Conservation (phyloP, 1,140 invertebrate genomes). For the Tetramorium simillimum region DNA sequence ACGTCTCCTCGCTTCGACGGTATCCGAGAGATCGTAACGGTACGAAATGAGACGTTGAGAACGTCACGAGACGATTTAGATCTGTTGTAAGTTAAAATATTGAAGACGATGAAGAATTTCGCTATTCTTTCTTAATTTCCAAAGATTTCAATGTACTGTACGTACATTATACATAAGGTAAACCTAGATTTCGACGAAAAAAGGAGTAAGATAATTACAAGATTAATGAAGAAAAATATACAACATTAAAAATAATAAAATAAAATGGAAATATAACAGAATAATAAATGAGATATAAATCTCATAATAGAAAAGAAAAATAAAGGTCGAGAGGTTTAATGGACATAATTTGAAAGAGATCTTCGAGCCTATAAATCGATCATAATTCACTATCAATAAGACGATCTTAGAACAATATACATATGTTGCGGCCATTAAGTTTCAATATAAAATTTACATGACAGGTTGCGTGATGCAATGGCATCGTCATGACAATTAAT, state of each 20-base stretch:
- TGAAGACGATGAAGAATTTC: background rate
- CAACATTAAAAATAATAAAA: background rate
- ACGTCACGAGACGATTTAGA: constrained; percentile 2
- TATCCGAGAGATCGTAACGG: constrained; percentile 19
- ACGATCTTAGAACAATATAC: constrained; percentile 1
- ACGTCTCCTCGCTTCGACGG: background rate
- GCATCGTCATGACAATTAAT: constrained; percentile 28
- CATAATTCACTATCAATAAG: background rate
- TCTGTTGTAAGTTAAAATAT: background rate
- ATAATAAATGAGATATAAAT: background rate
- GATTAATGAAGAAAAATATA: background rate
- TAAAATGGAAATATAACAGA: background rate
- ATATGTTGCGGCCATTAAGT: background rate
- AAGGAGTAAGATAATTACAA: background rate
- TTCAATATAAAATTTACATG: constrained; percentile 42
- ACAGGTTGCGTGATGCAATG: constrained; percentile 5
- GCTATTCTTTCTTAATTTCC: background rate
- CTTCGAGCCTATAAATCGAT: background rate
- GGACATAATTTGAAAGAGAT: background rate
- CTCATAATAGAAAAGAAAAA: background rate
- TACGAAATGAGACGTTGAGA: constrained; percentile 8
- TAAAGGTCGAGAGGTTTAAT: background rate
- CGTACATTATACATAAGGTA: too few relatives aligned
- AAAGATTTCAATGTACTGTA: background rate
- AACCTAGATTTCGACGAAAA: background rate